Percentiles rank a stretch among this genome's conserved stretches.
These are phyloP conservation scores for Synergus laeviventris DNA, from an alignment of 2,888 invertebrate species.

Conservation along the genomic window DNA sequence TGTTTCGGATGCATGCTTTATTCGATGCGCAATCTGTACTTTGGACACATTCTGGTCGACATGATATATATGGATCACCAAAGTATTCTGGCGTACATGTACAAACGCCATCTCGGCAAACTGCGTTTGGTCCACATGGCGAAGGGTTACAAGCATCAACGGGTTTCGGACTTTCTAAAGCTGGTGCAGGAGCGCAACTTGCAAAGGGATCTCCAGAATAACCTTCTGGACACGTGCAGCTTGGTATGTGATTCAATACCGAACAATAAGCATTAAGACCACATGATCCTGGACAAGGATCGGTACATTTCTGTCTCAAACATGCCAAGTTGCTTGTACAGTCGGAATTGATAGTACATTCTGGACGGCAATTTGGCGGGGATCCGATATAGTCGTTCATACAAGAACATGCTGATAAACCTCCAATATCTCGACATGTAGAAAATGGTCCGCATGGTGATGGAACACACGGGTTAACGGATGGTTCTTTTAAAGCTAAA, in stretches of 20 bases:
- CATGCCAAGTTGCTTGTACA: constrained; percentile 80
- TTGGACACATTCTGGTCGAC: constrained; percentile 76
- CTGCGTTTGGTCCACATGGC: constrained; percentile 79
- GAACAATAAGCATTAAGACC: constrained; percentile 79
- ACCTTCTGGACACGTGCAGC: constrained; percentile 72
- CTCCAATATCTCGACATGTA: constrained; percentile 85
- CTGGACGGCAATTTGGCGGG: constrained; percentile 64
- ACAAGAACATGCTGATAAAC: constrained; percentile 87
- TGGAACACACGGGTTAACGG: constrained; percentile 80
- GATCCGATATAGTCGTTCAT: constrained; percentile 82
- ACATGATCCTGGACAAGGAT: constrained; percentile 83
- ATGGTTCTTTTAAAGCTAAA: constrained; percentile 5
- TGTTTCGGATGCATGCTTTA: constrained; percentile 76
- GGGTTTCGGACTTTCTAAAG: constrained; percentile 46
- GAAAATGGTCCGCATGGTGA: constrained; percentile 88
- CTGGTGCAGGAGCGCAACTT: constrained; percentile 51
- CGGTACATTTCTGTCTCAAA: constrained; percentile 81
- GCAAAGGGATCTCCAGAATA: constrained; percentile 67
- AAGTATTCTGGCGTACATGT: constrained; percentile 73
- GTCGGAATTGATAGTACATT: constrained; percentile 75
- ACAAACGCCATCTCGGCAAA: constrained; percentile 76
- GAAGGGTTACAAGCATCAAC: constrained; percentile 82
- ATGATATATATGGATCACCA: constrained; percentile 77
- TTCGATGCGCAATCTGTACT: constrained; percentile 76
- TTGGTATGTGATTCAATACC: constrained; percentile 75